Evolutionary conservation across 1,140 invertebrate genomes (phyloP), one percentile per base, ranked within the genome.

Genomic region (Scaptodrosophila lebanonensis): DNA sequence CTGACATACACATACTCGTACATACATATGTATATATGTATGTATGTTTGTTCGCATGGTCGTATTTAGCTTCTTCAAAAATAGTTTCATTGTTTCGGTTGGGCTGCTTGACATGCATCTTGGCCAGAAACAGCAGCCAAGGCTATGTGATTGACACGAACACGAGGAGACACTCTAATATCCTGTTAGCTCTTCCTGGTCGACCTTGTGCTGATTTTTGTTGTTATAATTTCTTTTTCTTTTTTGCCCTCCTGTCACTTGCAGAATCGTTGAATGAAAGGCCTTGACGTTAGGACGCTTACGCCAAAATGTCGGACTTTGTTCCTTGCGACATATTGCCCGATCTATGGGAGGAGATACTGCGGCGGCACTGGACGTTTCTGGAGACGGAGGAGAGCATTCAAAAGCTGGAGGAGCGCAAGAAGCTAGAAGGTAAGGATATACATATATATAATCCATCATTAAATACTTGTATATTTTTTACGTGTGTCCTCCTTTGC

Each of bases 361-460:
- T 94, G 64, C 88, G 91, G 56, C 88, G 90, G 47, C 93, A 94
- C 88, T 90, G 93, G 86, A 90, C 88, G 51, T 94, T 92, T 87
- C 87, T 95, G 35, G 91, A 94, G 72, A 91, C 91, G n/a, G 93
- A 94, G 64, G 93, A 94, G 56, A 93, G 91, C 82, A 91, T 91
- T 4, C 88, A 91, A 32, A 95, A 95, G 83, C 85, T 95, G 27
- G 89, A 92, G 40, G 90, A 93, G 63, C 89, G 92, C 62, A 90
- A 90, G 38, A 93, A 93, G 86, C 87, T 95, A 12, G 93, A 95
- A 91, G 91, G 93, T 93, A 88, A 64, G 42, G 49, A 25, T 11
- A 9, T n/a, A 13, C 4, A 13, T 22, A 13, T 7, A 30, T 13
- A 16, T 16, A 15, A 6, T 48, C 30, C 43, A 53, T 47, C 29